These are phyloP conservation scores for Setophaga coronata DNA, from an alignment of 2,113 vertebrate genomes.

Conservation along the genomic window DNA sequence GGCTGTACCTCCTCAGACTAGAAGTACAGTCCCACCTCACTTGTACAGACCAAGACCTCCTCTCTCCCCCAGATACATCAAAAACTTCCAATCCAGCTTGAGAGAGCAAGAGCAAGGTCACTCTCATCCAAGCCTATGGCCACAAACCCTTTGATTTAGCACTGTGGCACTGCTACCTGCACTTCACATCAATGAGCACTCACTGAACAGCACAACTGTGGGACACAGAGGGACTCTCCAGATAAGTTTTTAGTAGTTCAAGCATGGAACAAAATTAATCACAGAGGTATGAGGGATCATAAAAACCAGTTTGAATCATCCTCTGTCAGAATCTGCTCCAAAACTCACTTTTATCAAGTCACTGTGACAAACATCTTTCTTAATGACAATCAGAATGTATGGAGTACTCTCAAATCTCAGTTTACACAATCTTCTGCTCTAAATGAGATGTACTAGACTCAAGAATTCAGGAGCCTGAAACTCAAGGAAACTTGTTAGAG, in stretches of 20 bases:
- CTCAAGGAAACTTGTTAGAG: background rate
- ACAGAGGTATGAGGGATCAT: background rate
- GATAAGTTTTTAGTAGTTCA: background rate
- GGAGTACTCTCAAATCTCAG: background rate
- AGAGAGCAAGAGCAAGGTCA: background rate
- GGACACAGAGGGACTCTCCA: background rate
- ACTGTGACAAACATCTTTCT: background rate
- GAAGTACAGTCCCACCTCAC: background rate
- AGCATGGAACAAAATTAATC: background rate
- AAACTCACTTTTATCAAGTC: background rate
- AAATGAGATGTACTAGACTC: background rate
- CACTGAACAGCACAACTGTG: background rate
- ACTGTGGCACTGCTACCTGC: background rate
- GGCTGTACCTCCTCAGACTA: background rate
- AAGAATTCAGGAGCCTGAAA: background rate
- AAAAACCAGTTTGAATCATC: background rate
- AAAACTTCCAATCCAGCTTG: background rate
- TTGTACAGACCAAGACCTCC: background rate
- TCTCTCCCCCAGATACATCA: rapidly evolving
- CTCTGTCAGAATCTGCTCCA: background rate
- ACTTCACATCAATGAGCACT: background rate
- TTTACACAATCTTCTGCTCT: background rate
- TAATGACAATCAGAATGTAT: background rate
- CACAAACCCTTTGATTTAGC: background rate
- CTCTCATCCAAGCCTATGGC: background rate